Conservation (phyloP, 2,888 invertebrate species). For the Cordilura impudica region DNA sequence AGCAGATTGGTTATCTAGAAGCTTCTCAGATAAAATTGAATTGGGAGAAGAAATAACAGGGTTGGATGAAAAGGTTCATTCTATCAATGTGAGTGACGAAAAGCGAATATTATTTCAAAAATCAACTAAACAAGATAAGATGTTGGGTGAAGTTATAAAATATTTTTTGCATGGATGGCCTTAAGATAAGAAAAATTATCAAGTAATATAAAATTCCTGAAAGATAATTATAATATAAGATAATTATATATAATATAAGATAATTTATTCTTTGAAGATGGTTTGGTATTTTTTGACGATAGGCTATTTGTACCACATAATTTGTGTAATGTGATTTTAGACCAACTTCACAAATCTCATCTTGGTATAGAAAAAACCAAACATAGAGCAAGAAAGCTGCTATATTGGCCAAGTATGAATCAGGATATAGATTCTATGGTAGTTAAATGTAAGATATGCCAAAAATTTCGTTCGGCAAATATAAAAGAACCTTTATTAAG, state of each 20-base stretch:
- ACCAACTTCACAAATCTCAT: no score
- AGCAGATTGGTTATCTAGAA: constrained; percentile 59
- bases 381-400: constrained; percentile 61
- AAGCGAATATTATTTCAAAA: constrained; percentile 30
- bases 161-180: constrained; percentile 38
- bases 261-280: constrained; percentile 50
- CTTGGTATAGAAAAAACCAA: constrained; percentile 67
- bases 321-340: constrained; percentile 56
- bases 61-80: constrained; percentile 44
- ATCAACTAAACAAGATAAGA: constrained; percentile 24
- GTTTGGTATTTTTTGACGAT: constrained; percentile 51
- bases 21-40: constrained; percentile 19
- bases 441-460: constrained; percentile 47
- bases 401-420: constrained; percentile 65
- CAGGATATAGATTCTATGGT: constrained; percentile 61
- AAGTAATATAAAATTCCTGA: constrained; percentile 37
- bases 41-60: constrained; percentile 18
- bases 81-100: constrained; percentile 45
- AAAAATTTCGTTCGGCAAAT: constrained; percentile 42
- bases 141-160: constrained; percentile 8
- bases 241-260: constrained; percentile 44
- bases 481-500: constrained; percentile 53
- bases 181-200: constrained; percentile 10
- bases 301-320: constrained; percentile 47
- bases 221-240: constrained; percentile 39